A percentile compares a stretch with the other conserved stretches of the same genome.
Conservation (phyloP, 2,797 vertebrate species). For the Pterois miles region DNA sequence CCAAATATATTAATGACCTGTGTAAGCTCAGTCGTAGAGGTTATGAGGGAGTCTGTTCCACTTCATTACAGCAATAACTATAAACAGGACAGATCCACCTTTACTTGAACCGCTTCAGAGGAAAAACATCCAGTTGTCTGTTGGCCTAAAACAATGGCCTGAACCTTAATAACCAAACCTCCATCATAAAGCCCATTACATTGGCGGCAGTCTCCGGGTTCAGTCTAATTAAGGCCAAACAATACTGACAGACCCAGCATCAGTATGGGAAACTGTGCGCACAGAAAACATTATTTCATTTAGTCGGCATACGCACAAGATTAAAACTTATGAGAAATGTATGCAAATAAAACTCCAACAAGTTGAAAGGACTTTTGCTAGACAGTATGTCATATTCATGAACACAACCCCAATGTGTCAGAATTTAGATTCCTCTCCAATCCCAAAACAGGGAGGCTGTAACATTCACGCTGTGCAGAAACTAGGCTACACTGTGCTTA, state of each 20-base stretch:
- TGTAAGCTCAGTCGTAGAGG: background rate
- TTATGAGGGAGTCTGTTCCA: background rate
- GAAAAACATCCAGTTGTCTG: background rate
- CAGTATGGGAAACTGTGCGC: background rate
- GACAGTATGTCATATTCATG: slow-evolving; percentile 62
- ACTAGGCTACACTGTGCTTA: slow-evolving; percentile 73
- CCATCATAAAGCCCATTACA: slow-evolving; percentile 1
- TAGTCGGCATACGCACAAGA: slow-evolving; percentile 23
- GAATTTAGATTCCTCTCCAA: slow-evolving; percentile 60
- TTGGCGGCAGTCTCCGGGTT: slow-evolving; percentile 14
- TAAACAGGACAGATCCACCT: background rate
- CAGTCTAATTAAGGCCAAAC: slow-evolving; percentile 39
- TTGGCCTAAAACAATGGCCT: slow-evolving; percentile 1
- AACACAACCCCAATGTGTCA: slow-evolving; percentile 79
- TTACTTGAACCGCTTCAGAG: background rate
- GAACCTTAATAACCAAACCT: slow-evolving; percentile 4
- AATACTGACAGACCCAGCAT: background rate
- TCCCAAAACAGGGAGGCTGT: slow-evolving; percentile 61
- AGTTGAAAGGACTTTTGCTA: slow-evolving; percentile 35
- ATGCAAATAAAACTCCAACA: slow-evolving; percentile 57
- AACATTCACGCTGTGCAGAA: slow-evolving; percentile 69
- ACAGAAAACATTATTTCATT: background rate
- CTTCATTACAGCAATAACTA: background rate
- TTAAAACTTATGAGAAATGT: slow-evolving; percentile 44
- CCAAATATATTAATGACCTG: background rate